Evolutionary conservation across 2,113 vertebrate species (phyloP).

Genomic region (Ciconia boyciana): DNA sequence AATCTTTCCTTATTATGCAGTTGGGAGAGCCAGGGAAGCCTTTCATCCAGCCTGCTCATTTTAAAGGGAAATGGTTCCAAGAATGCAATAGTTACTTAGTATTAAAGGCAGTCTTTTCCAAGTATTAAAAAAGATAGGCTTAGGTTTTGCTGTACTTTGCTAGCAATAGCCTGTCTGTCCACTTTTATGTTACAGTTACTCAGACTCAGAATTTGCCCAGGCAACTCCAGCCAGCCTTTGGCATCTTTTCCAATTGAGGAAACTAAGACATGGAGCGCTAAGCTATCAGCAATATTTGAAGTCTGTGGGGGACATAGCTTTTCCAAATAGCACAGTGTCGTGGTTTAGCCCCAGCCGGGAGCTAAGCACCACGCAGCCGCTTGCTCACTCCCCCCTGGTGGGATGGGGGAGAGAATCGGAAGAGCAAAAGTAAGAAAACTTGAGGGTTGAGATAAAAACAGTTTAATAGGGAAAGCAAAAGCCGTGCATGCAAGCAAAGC

Average conservation of each 20-base stretch:
- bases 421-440: no score
- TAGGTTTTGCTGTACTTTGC: not conserved
- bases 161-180: not conserved
- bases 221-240: not conserved
- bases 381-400: no score
- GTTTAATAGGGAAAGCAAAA: no score
- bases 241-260: not conserved
- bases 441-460: no score
- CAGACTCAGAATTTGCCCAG: not conserved
- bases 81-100: not conserved
- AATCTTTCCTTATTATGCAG: not conserved
- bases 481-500: no score
- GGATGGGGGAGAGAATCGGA: no score
- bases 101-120: not conserved
- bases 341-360: no score
- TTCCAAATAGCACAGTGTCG: not conserved
- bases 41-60: constrained; percentile 7
- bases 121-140: not conserved
- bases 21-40: not conserved
- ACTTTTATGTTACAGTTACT: not conserved
- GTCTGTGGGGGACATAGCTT: not conserved
- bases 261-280: not conserved
- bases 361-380: no score
- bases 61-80: constrained; percentile 1
- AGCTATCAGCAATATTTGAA: not conserved